phyloP scores from a whole-genome alignment of 2,888 invertebrate genomes.

The Plagodis dolabraria region DNA sequence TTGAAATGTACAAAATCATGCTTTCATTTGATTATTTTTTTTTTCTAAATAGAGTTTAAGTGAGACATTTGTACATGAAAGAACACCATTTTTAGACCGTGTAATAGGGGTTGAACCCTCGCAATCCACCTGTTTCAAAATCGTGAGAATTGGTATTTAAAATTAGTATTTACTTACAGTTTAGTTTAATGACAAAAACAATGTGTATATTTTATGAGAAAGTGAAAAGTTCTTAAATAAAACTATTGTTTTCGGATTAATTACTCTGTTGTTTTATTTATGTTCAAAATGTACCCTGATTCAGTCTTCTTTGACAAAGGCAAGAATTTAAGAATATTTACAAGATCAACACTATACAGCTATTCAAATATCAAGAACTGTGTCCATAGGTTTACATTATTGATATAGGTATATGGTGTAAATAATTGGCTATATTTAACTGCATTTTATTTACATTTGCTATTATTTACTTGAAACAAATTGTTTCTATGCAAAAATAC shows the following conservation, averaged over 20 bases:
- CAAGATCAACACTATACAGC: neutral
- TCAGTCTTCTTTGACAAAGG: slow-evolving; percentile 29
- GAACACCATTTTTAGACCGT: slow-evolving; percentile 54
- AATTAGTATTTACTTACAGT: slow-evolving; percentile 85
- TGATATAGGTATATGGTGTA: neutral
- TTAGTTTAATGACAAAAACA: slow-evolving; percentile 85
- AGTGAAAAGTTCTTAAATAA: slow-evolving; percentile 85
- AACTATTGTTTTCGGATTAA: slow-evolving; percentile 86
- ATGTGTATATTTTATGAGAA: slow-evolving; percentile 85
- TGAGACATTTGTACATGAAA: slow-evolving; percentile 78
- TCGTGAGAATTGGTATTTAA: slow-evolving; percentile 83
- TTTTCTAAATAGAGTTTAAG: slow-evolving; percentile 81
- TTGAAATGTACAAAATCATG: slow-evolving; percentile 84
- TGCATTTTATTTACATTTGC: slow-evolving; percentile 16
- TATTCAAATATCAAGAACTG: neutral
- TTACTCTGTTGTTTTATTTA: slow-evolving; percentile 79
- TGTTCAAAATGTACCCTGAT: slow-evolving; percentile 46
- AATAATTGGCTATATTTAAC: neutral
- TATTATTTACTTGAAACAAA: slow-evolving; percentile 15
- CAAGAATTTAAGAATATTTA: neutral
- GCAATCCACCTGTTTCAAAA: slow-evolving; percentile 63
- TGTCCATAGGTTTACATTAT: neutral
- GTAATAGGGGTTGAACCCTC: slow-evolving; percentile 36
- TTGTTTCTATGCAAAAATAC: slow-evolving; percentile 19
- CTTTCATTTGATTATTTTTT: slow-evolving; percentile 76